A percentile compares a stretch with the other conserved stretches of the same genome.
phyloP scores from a whole-genome alignment of 1,140 invertebrate species.

The Cepaea nemoralis region DNA sequence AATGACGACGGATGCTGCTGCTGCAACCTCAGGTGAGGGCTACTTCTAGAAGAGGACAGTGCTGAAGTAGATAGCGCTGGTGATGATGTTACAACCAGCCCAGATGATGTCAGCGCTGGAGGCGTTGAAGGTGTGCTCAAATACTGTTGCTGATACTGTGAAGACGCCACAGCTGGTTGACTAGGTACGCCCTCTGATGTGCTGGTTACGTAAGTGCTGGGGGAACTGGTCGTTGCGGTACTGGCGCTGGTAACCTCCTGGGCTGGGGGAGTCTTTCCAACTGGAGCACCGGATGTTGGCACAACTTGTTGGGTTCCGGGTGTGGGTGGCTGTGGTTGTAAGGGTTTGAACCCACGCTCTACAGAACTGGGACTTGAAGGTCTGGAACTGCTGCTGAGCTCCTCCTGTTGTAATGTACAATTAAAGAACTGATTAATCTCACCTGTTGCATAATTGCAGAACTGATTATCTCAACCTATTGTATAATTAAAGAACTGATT shows the following conservation, averaged over 20 bases:
- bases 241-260: not conserved
- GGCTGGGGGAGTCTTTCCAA: not conserved
- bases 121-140: slow-evolving; percentile 16
- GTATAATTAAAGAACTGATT: too few relatives aligned
- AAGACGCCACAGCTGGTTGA: slow-evolving; percentile 17
- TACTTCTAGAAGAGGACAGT: not conserved
- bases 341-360: slow-evolving; percentile 47
- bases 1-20: slow-evolving; percentile 30
- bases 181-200: not conserved
- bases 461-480: too few relatives aligned
- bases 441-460: too few relatives aligned
- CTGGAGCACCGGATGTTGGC: not conserved
- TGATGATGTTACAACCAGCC: not conserved
- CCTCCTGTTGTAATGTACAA: slow-evolving; percentile 50
- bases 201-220: not conserved
- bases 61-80: not conserved
- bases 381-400: slow-evolving; percentile 62
- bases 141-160: slow-evolving; percentile 26
- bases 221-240: not conserved
- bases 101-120: slow-evolving; percentile 27
- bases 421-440: too few relatives aligned
- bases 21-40: slow-evolving; percentile 21
- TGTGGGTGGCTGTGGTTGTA: slow-evolving; percentile 25
- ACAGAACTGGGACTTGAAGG: slow-evolving; percentile 64
- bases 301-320: not conserved